phyloP scores from a whole-genome alignment of 2,888 invertebrate genomes.

The Lasioglossum vierecki region DNA sequence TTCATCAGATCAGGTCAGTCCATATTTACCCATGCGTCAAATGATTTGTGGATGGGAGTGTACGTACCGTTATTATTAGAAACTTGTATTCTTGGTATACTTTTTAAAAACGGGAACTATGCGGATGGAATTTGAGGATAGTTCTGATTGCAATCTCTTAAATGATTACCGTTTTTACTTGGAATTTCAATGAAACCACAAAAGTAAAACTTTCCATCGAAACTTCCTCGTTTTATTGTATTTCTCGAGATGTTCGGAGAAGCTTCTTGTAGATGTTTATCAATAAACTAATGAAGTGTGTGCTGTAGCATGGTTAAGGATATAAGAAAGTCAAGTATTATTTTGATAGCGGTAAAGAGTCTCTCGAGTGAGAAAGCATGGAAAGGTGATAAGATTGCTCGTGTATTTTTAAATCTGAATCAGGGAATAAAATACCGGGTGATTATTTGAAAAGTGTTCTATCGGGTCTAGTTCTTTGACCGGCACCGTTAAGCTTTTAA shows the following conservation, averaged over 20 bases:
- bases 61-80: slow-evolving; percentile 12
- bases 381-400: neutral
- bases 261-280: neutral
- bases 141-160: neutral
- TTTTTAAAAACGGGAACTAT: neutral
- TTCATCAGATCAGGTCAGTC: neutral
- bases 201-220: neutral
- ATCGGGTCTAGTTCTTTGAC: neutral
- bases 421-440: neutral
- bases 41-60: slow-evolving; percentile 1
- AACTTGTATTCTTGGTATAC: neutral
- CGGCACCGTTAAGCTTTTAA: neutral
- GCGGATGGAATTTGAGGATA: neutral
- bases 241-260: fast-evolving
- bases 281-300: neutral
- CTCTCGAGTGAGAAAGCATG: neutral
- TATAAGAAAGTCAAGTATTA: neutral
- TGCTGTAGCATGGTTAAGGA: neutral
- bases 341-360: neutral
- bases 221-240: neutral
- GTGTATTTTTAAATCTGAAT: neutral
- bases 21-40: neutral
- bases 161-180: neutral
- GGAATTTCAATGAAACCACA: neutral
- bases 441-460: neutral